phyloP scores from a whole-genome alignment of 2,888 invertebrate genomes.

The Polyommatus iphigenia region DNA sequence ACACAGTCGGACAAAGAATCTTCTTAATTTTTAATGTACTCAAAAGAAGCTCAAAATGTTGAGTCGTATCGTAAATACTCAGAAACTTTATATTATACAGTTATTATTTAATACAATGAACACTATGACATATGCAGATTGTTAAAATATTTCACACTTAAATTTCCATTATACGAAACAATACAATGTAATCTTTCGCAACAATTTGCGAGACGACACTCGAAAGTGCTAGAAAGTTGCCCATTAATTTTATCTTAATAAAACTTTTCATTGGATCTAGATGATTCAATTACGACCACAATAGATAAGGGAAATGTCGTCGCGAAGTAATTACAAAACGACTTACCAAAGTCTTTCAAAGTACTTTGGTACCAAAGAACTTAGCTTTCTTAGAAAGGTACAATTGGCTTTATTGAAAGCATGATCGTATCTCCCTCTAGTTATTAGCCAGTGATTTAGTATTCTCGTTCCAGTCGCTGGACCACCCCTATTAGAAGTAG shows the following conservation, averaged over 20 bases:
- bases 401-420: slow-evolving; percentile 75
- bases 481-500: slow-evolving; percentile 66
- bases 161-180: not conserved
- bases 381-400: slow-evolving; percentile 68
- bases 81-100: not conserved
- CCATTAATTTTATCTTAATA: slow-evolving; percentile 41
- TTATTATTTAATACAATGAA: not conserved
- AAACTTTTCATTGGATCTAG: slow-evolving; percentile 46
- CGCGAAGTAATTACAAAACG: slow-evolving; percentile 64
- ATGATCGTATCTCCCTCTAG: slow-evolving; percentile 71
- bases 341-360: slow-evolving; percentile 18
- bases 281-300: slow-evolving; percentile 50
- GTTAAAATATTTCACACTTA: not conserved
- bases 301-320: slow-evolving; percentile 54
- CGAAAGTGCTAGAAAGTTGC: slow-evolving; percentile 25
- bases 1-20: no score
- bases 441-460: slow-evolving; percentile 76
- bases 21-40: no score
- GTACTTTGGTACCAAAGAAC: slow-evolving; percentile 61
- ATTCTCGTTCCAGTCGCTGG: slow-evolving; percentile 51
- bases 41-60: no score
- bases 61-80: no score
- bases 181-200: not conserved
- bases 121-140: not conserved
- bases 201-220: slow-evolving; percentile 24